Conservation (phyloP, 2,888 invertebrate species). For the Heliconius charithonia region DNA sequence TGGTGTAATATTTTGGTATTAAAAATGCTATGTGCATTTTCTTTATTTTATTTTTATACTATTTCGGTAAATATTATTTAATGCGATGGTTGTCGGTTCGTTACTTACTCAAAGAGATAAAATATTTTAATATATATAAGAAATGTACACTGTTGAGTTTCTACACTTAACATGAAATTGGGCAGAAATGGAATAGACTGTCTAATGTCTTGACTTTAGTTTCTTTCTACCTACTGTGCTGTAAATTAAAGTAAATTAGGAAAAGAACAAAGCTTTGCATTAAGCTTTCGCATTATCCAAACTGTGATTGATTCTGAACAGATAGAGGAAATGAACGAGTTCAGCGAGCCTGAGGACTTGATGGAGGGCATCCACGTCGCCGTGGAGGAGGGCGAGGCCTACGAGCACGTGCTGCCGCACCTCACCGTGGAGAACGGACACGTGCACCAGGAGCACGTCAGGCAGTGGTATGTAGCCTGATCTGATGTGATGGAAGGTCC, state of each 20-base stretch:
- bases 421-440: conserved; percentile 77
- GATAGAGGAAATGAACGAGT: conserved; percentile 87
- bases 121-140: too few species aligned
- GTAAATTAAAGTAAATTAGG: too few species aligned
- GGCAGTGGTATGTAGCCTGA: conserved; percentile 61
- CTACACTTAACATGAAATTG: too few species aligned
- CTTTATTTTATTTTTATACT: neutral
- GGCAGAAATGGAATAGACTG: too few species aligned
- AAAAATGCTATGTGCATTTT: neutral
- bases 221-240: too few species aligned
- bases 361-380: conserved; percentile 93
- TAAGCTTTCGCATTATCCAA: too few species aligned
- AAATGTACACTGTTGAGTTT: too few species aligned
- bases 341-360: conserved; percentile 93
- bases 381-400: conserved; percentile 82
- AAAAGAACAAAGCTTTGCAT: too few species aligned
- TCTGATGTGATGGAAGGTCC: neutral
- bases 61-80: neutral
- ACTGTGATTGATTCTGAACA: conserved; percentile 47
- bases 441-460: conserved; percentile 70
- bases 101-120: neutral
- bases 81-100: neutral
- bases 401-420: conserved; percentile 61
- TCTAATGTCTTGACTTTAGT: too few species aligned
- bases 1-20: too few species aligned